A percentile compares a stretch with the other conserved stretches of the same genome.
phyloP scores from a whole-genome alignment of 2,888 invertebrate species.

The Sepiola atlantica region DNA sequence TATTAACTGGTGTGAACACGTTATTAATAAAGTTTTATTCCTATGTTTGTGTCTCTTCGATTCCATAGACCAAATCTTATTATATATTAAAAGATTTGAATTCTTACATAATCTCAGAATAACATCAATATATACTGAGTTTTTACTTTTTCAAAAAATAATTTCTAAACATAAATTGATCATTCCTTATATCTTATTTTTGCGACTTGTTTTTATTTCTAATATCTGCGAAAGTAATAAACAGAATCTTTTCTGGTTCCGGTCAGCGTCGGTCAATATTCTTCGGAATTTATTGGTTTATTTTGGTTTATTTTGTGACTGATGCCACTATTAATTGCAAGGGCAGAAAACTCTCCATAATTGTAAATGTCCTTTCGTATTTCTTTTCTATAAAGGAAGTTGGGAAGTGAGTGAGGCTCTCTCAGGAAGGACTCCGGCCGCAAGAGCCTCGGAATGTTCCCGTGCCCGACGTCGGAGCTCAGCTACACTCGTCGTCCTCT shows the following conservation, averaged over 20 bases:
- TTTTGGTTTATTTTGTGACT: not conserved
- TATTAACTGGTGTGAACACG: not conserved
- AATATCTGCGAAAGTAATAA: not conserved
- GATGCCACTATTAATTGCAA: not conserved
- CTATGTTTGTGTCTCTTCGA: not conserved
- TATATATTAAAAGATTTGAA: not conserved
- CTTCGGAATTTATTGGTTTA: not conserved
- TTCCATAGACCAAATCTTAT: not conserved
- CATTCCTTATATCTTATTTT: not conserved
- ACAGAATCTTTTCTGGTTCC: not conserved
- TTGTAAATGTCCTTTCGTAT: not conserved
- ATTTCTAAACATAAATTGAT: not conserved
- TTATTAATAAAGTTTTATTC: not conserved
- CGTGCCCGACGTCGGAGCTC: slow-evolving; percentile 93
- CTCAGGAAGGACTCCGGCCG: slow-evolving; percentile 50
- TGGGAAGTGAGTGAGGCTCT: slow-evolving; percentile 34
- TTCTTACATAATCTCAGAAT: not conserved
- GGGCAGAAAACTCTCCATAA: not conserved
- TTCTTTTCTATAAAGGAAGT: slow-evolving; percentile 35
- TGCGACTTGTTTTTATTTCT: not conserved
- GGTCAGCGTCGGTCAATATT: not conserved
- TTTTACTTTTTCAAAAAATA: not conserved
- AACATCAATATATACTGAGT: not conserved
- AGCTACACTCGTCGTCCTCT: slow-evolving; percentile 89
- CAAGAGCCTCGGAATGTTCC: slow-evolving; percentile 92